Percentiles rank a stretch among this genome's conserved stretches.
Conservation (phyloP, 2,888 invertebrate species). For the Thera obeliscata region DNA sequence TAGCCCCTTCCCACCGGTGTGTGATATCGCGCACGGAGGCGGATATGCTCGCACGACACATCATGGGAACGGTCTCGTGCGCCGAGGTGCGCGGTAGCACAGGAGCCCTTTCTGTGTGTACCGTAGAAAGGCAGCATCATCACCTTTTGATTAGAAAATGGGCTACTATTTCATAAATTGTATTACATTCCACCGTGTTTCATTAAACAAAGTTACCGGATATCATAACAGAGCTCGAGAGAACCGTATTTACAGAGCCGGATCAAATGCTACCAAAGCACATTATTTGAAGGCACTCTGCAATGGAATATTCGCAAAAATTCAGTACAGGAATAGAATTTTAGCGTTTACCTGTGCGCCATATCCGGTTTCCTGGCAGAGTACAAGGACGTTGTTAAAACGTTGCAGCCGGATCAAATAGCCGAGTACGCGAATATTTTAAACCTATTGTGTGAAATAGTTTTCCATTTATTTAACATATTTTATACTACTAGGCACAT, state of each 20-base stretch:
- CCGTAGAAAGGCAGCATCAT: too few species aligned
- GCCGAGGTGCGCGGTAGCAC: too few species aligned
- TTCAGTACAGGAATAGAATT: constrained; percentile 16
- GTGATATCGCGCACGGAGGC: too few species aligned
- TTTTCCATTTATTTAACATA: not conserved
- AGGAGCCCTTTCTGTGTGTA: too few species aligned
- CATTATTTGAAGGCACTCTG: constrained; percentile 11
- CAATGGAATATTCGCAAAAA: constrained; percentile 14
- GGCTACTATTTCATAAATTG: too few species aligned
- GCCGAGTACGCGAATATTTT: constrained; percentile 12
- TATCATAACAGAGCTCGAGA: constrained; percentile 17
- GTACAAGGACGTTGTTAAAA: constrained; percentile 10
- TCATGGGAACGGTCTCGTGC: too few species aligned
- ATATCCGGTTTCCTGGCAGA: constrained; percentile 25
- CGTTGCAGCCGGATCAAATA: constrained; percentile 27
- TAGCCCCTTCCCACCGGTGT: too few species aligned
- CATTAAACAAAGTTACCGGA: constrained; percentile 24
- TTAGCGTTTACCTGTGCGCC: constrained; percentile 12
- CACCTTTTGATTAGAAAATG: too few species aligned
- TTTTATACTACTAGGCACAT: too few species aligned
- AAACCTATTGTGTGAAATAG: not conserved
- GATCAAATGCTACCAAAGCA: constrained; percentile 15
- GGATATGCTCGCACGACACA: too few species aligned
- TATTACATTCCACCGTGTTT: constrained; percentile 1
- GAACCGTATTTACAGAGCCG: constrained; percentile 13